Conservation (phyloP, 2,797 vertebrate species). For the Bucorvus abyssinicus region DNA sequence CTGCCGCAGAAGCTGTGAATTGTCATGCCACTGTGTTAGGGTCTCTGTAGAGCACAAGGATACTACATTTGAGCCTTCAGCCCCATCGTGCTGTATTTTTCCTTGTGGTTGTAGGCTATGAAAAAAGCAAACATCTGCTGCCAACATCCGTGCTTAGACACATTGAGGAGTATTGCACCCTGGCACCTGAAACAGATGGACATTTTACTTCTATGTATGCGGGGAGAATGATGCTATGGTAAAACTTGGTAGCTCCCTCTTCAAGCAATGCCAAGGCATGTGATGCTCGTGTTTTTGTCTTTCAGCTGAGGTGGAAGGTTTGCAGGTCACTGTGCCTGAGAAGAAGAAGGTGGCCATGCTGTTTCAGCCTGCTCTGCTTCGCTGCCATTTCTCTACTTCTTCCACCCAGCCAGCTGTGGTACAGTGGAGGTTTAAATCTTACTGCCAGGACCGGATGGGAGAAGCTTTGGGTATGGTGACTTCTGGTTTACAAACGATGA, state of each 20-base stretch:
- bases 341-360: conserved; percentile 90
- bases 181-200: not conserved
- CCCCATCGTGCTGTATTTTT: not conserved
- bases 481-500: conserved; percentile 73
- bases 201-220: not conserved
- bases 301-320: conserved; percentile 77
- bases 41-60: not conserved
- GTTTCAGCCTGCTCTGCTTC: conserved; percentile 92
- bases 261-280: not conserved
- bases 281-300: conserved; percentile 59
- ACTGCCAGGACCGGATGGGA: conserved; percentile 89
- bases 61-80: not conserved
- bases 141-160: not conserved
- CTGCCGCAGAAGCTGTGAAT: not conserved
- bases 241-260: not conserved
- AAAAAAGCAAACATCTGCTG: not conserved
- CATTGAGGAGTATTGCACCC: not conserved
- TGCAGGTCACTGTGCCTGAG: conserved; percentile 88
- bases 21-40: not conserved
- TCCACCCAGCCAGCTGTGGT: conserved; percentile 89
- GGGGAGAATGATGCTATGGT: not conserved
- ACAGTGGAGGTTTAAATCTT: conserved; percentile 98
- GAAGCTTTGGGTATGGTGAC: conserved; percentile 86
- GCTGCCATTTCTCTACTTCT: conserved; percentile 89
- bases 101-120: not conserved